Evolutionary conservation across 2,113 vertebrate genomes (phyloP).

Genomic region (Tachysurus fulvidraco): DNA sequence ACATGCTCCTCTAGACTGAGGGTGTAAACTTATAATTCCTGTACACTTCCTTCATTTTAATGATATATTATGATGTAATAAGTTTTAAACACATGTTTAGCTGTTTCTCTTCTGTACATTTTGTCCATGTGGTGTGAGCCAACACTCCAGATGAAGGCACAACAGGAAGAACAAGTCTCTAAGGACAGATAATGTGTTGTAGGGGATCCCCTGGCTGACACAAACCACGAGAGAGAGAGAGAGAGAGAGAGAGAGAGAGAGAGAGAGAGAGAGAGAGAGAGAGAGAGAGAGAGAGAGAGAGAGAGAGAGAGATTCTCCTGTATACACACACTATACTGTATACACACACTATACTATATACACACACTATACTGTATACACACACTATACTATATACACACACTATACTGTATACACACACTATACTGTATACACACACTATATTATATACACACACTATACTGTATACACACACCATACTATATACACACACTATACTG

Average conservation of each 20-base stretch:
- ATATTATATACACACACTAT: too few species aligned
- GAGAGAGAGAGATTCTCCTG: too few species aligned
- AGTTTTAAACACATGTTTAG: constrained; percentile 21
- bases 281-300: too few species aligned
- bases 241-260: constrained; percentile 10
- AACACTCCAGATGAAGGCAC: constrained; percentile 64
- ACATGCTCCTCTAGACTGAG: neutral
- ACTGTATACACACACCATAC: too few species aligned
- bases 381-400: too few species aligned
- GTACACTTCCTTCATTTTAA: neutral
- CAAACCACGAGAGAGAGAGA: neutral
- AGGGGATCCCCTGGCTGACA: constrained; percentile 62
- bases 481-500: too few species aligned
- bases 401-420: too few species aligned
- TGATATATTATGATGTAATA: constrained; percentile 22
- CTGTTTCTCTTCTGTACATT: constrained; percentile 59
- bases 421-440: too few species aligned
- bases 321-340: too few species aligned
- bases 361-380: too few species aligned
- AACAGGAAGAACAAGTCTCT: constrained; percentile 48
- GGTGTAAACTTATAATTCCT: neutral
- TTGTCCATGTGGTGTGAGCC: constrained; percentile 64
- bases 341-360: too few species aligned
- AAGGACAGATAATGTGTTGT: constrained; percentile 54
- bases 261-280: too few species aligned